Conservation (phyloP, 2,888 invertebrate genomes). For the Andrena bicolor region DNA sequence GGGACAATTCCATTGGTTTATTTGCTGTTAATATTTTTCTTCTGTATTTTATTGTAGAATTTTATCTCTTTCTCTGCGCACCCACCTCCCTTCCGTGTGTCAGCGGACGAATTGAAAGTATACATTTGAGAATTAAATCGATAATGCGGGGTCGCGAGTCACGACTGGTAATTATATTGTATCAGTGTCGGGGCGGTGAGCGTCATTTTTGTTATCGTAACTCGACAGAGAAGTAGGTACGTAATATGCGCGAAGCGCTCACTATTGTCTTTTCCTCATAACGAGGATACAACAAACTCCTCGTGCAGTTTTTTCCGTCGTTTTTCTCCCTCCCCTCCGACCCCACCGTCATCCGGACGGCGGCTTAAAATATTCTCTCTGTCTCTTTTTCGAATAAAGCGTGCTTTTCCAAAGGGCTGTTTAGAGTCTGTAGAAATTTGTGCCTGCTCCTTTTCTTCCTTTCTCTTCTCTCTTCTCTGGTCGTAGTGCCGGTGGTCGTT, state of each 20-base stretch:
- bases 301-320: slow-evolving; percentile 53
- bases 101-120: slow-evolving; percentile 74
- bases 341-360: slow-evolving; percentile 1
- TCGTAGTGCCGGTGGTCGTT: background rate
- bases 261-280: slow-evolving; percentile 56
- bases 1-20: slow-evolving; percentile 39
- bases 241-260: slow-evolving; percentile 59
- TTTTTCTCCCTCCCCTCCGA: slow-evolving; percentile 27
- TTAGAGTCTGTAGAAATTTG: slow-evolving; percentile 47
- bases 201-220: slow-evolving; percentile 64
- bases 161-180: slow-evolving; percentile 71
- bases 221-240: slow-evolving; percentile 50
- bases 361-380: slow-evolving; percentile 61
- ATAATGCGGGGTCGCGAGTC: slow-evolving; percentile 72
- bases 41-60: background rate
- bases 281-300: slow-evolving; percentile 52
- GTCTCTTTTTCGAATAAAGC: slow-evolving; percentile 47
- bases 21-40: slow-evolving; percentile 36
- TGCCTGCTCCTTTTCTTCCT: slow-evolving; percentile 5
- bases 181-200: slow-evolving; percentile 46
- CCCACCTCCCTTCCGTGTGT: background rate
- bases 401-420: slow-evolving; percentile 34
- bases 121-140: slow-evolving; percentile 78
- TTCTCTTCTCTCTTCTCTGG: background rate
- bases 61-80: slow-evolving; percentile 14